Evolutionary conservation across 1,140 invertebrate species (phyloP).

Genomic region (Belonocnema kinseyi): DNA sequence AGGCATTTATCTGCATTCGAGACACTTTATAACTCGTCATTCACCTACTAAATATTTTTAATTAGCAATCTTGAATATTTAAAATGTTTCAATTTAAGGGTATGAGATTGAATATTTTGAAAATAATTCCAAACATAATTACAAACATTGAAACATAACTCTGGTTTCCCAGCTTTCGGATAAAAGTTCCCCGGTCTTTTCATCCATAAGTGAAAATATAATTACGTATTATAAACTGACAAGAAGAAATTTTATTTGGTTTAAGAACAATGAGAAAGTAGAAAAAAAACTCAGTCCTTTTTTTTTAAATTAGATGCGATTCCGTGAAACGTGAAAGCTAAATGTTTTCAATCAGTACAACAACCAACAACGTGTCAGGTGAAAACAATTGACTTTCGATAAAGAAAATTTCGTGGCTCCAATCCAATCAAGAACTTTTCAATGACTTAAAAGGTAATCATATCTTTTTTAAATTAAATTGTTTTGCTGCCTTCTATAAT

Average conservation of each 20-base stretch:
- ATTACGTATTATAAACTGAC: neutral
- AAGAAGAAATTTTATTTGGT: neutral
- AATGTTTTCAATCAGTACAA: constrained; percentile 37
- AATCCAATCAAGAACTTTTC: neutral
- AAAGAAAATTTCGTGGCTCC: neutral
- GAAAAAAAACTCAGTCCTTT: constrained; percentile 1
- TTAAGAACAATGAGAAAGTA: constrained; percentile 16
- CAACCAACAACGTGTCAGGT: constrained; percentile 4
- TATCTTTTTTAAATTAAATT: neutral
- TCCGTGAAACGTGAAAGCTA: constrained; percentile 52
- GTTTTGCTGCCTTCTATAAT: too few species aligned
- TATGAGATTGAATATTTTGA: too few species aligned
- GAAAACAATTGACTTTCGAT: constrained; percentile 26
- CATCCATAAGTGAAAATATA: neutral
- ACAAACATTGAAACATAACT: too few species aligned
- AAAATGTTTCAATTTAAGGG: too few species aligned
- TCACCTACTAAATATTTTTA: too few species aligned
- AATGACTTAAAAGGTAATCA: neutral
- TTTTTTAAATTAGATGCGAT: constrained; percentile 49
- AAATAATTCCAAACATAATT: too few species aligned
- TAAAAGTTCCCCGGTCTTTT: too few species aligned
- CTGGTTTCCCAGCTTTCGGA: too few species aligned
- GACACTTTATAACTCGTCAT: too few species aligned
- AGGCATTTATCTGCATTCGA: too few species aligned
- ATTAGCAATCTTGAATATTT: too few species aligned